phyloP scores from a whole-genome alignment of 2,888 invertebrate genomes.

The Tinea pellionella region DNA sequence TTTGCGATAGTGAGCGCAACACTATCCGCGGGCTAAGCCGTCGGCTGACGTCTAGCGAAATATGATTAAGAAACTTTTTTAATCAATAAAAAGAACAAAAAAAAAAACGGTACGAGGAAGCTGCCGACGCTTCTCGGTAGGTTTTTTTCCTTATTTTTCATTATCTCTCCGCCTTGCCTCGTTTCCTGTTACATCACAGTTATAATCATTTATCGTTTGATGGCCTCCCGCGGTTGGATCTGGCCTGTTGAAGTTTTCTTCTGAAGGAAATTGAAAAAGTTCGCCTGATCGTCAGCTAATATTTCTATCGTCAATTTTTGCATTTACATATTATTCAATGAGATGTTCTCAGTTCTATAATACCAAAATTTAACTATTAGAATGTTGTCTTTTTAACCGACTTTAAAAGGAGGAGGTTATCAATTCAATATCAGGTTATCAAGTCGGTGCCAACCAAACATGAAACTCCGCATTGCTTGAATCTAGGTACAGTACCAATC shows the following conservation, averaged over 20 bases:
- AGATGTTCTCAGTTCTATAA: too few relatives aligned
- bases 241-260: slow-evolving; percentile 19
- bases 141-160: slow-evolving; percentile 39
- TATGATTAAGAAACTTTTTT: slow-evolving; percentile 61
- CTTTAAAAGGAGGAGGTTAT: too few relatives aligned
- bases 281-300: slow-evolving; percentile 26
- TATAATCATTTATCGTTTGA: slow-evolving; percentile 66
- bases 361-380: too few relatives aligned
- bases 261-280: slow-evolving; percentile 56
- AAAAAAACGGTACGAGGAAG: slow-evolving; percentile 21
- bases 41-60: slow-evolving; percentile 23
- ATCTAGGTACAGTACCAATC: too few relatives aligned
- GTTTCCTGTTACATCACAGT: slow-evolving; percentile 56
- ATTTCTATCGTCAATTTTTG: slow-evolving; percentile 3
- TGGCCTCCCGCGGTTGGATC: slow-evolving; percentile 34
- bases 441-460: too few relatives aligned
- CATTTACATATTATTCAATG: neutral
- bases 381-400: too few relatives aligned
- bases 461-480: too few relatives aligned
- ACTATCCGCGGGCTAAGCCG: slow-evolving; percentile 13
- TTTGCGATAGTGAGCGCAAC: slow-evolving; percentile 8
- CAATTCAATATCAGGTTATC: too few relatives aligned
- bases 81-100: slow-evolving; percentile 50
- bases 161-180: slow-evolving; percentile 40
- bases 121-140: slow-evolving; percentile 16